Percentiles rank a stretch among this genome's conserved stretches.
phyloP scores from a whole-genome alignment of 2,797 vertebrate genomes.

The Pangasius larnaudii region DNA sequence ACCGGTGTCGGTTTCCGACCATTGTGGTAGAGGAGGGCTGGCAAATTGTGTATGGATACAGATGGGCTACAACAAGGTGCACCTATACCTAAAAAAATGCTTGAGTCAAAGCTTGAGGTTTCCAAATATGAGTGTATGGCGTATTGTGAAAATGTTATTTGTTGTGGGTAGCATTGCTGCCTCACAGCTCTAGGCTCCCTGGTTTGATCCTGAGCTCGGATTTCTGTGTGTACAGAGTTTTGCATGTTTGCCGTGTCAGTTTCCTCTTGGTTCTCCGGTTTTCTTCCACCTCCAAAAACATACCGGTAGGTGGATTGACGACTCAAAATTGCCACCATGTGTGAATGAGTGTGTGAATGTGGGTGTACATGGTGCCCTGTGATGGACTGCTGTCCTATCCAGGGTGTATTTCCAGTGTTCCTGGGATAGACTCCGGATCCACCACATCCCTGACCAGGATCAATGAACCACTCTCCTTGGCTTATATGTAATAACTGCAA shows the following conservation, averaged over 20 bases:
- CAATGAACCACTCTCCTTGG: neutral
- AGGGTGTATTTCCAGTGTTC: neutral
- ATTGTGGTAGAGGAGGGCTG: neutral
- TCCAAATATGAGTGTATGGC: neutral
- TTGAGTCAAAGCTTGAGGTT: neutral
- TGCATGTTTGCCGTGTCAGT: neutral
- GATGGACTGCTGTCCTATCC: neutral
- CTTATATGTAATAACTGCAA: neutral
- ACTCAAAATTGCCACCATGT: neutral
- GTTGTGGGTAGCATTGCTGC: neutral
- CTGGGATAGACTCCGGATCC: neutral
- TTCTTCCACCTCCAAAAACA: neutral
- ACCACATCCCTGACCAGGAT: neutral
- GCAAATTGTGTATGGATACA: neutral
- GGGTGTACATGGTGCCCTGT: neutral
- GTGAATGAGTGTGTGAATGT: neutral
- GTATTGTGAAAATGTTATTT: neutral
- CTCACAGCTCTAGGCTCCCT: neutral
- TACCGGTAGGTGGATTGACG: neutral
- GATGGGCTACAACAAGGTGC: neutral
- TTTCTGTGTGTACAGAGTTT: neutral
- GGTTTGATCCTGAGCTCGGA: neutral
- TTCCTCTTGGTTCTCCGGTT: neutral
- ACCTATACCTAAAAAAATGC: slow-evolving; percentile 2
- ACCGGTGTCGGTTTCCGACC: neutral